Conservation (phyloP, 2,797 vertebrate genomes). For the Rachycentron canadum region DNA sequence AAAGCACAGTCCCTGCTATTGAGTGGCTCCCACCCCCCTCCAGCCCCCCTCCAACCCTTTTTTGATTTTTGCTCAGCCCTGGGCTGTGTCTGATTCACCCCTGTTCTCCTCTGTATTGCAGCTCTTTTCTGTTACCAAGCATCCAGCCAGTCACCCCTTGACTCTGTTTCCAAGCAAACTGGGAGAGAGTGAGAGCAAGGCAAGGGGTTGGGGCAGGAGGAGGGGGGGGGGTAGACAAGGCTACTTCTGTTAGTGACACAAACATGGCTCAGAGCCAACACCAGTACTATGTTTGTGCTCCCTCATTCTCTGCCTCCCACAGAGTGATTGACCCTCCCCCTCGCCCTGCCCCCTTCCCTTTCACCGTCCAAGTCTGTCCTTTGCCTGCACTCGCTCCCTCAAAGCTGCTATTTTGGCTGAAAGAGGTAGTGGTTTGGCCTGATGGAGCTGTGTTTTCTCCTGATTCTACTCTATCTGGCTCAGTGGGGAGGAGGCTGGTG, state of each 20-base stretch:
- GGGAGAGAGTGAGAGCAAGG: slow-evolving; percentile 64
- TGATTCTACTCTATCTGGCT: slow-evolving; percentile 65
- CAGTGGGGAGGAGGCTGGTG: slow-evolving; percentile 58
- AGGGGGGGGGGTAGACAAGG: slow-evolving; percentile 72
- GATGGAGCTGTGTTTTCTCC: slow-evolving; percentile 71
- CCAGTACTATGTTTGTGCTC: slow-evolving; percentile 77
- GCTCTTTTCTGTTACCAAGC: slow-evolving; percentile 74
- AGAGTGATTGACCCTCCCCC: slow-evolving; percentile 72
- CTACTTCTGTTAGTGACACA: slow-evolving; percentile 83
- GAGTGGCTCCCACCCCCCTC: slow-evolving; percentile 55
- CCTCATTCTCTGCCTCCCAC: slow-evolving; percentile 78
- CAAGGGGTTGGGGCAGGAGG: slow-evolving; percentile 46
- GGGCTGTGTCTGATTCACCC: slow-evolving; percentile 73
- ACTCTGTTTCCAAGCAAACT: slow-evolving; percentile 79
- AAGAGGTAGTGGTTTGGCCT: slow-evolving; percentile 74
- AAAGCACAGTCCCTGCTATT: slow-evolving; percentile 69
- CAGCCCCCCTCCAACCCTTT: slow-evolving; percentile 3
- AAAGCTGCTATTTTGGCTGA: slow-evolving; percentile 74
- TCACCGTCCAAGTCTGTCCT: slow-evolving; percentile 70
- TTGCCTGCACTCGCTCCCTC: slow-evolving; percentile 69
- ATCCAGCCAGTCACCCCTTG: slow-evolving; percentile 74
- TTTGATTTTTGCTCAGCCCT: slow-evolving; percentile 72
- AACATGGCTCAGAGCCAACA: slow-evolving; percentile 78
- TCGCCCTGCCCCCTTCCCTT: slow-evolving; percentile 53
- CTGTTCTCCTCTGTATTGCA: slow-evolving; percentile 57